Evolutionary conservation across 2,113 vertebrate genomes (phyloP).

Genomic region (Elephas maximus): DNA sequence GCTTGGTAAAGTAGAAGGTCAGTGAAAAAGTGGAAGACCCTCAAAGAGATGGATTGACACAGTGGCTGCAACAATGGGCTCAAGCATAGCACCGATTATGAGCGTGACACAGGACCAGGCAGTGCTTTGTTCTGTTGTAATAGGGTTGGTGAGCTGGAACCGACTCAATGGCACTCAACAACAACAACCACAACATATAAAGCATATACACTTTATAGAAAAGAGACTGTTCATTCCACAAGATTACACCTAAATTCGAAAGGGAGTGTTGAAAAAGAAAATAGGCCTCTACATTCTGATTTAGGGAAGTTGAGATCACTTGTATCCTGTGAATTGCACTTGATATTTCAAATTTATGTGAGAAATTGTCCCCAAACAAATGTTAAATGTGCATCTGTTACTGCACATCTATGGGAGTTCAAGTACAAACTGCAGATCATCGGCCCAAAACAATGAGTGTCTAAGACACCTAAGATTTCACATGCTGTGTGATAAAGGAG

Average conservation of each 20-base stretch:
- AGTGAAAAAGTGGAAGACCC: no score
- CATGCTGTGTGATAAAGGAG: background rate
- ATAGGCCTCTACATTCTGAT: background rate
- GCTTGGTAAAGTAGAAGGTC: no score
- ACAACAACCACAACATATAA: background rate
- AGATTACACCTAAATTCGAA: background rate
- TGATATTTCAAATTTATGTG: slow-evolving; percentile 58
- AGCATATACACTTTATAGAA: background rate
- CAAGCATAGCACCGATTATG: no score
- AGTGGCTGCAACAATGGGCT: no score
- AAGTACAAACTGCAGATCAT: slow-evolving; percentile 32
- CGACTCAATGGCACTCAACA: no score
- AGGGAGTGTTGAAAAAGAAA: background rate
- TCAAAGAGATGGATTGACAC: no score
- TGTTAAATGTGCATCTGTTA: slow-evolving; percentile 37
- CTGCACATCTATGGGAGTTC: slow-evolving; percentile 38
- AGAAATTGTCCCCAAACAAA: slow-evolving; percentile 46
- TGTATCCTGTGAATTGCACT: background rate
- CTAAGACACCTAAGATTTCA: background rate
- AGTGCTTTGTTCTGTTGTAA: no score
- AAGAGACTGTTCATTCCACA: slow-evolving; percentile 5
- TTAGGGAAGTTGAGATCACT: background rate
- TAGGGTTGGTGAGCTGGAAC: no score
- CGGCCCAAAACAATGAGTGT: slow-evolving; percentile 44
- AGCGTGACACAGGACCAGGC: no score